Conservation (phyloP, 2,888 invertebrate species). For the Hirtodrosophila alboralis region DNA sequence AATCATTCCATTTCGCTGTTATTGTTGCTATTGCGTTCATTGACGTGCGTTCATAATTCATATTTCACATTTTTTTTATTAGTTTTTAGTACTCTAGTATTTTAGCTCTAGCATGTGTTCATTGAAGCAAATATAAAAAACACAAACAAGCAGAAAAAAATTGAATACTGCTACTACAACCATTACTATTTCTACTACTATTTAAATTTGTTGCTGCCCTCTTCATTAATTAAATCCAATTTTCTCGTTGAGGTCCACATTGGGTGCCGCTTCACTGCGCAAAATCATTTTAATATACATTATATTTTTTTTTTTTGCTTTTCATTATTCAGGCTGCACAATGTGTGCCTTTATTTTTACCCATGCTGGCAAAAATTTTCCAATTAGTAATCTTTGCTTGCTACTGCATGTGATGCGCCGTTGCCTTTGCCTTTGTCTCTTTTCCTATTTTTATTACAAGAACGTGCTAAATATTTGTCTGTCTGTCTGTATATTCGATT, state of each 20-base stretch:
- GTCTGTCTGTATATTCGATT: constrained; percentile 5
- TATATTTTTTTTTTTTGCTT: constrained; percentile 1
- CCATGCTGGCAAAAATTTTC: constrained; percentile 50
- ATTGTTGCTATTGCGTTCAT: constrained; percentile 38
- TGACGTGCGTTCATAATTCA: constrained; percentile 55
- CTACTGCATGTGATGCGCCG: constrained; percentile 10
- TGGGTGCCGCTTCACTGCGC: constrained; percentile 52
- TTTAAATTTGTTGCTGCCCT: constrained; percentile 26
- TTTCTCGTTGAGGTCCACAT: constrained; percentile 28
- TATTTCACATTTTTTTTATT: constrained; percentile 51
- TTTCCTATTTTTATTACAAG: constrained; percentile 62
- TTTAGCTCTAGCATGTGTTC: no score
- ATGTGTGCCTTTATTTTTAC: constrained; percentile 47
- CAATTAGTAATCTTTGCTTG: constrained; percentile 61
- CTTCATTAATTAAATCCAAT: constrained; percentile 59
- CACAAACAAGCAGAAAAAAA: constrained; percentile 1
- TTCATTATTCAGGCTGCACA: constrained; percentile 11
- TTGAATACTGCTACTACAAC: constrained; percentile 14
- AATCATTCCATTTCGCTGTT: constrained; percentile 14
- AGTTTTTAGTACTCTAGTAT: constrained; percentile 43
- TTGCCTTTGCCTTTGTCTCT: constrained; percentile 35
- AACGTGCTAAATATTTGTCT: constrained; percentile 36
- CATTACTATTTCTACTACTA: constrained; percentile 23
- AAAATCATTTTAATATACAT: constrained; percentile 39
- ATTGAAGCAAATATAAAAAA: constrained; percentile 58